Base-by-base conservation (phyloP, 37 sponge, comb jelly and placozoan genomes). In the Hormiphora californensis region DNA sequence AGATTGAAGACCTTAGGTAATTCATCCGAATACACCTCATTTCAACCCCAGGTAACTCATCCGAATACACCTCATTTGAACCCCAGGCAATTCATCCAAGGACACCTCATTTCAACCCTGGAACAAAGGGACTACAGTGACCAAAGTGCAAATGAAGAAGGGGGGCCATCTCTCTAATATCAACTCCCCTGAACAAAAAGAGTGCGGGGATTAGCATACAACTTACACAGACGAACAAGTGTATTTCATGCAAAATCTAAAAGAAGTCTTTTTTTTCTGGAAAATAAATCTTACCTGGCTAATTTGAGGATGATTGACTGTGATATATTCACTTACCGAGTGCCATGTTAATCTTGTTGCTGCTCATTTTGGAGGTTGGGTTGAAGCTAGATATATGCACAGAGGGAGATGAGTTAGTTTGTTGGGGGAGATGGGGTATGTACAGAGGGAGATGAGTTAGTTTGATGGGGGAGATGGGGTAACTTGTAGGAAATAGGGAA, bases 281-380 rank as follows among this genome's bases (percentile, higher is more conserved):
- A 15, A 17, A 15, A 49, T 49, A 15, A 49, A 49, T 9, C 12
- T 17, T 49, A 15, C 9, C 9, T 9, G 53, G 15, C 15, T 49
- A 49, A 49, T 49, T 8, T 15, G 12, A 12, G 12, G 19, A 30
- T 22, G 59, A 30, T 57, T 57, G 28, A 57, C 59, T 57, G 59
- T 12, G 21, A 4, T 27, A 57, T 57, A 12, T 27, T 5, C 59
- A 1, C 81, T 73, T 21, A 73, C 81, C 81, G 12, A 73, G 25
- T 27, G 81, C 81, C 81, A 73, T 73, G 44, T 73, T 73, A 28
- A 73, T 73, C 81, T 73, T 73, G 19, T 73, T 46, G 23, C 43
- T 73, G 17, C 81, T 46, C 22, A 27, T 73, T 7, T 43, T 73
- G 81, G 23, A 17, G 15, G 53, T 49, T 17, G 53, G 53, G 12